phyloP scores from a whole-genome alignment of 2,888 invertebrate genomes.

The Synanthedon myopaeformis region DNA sequence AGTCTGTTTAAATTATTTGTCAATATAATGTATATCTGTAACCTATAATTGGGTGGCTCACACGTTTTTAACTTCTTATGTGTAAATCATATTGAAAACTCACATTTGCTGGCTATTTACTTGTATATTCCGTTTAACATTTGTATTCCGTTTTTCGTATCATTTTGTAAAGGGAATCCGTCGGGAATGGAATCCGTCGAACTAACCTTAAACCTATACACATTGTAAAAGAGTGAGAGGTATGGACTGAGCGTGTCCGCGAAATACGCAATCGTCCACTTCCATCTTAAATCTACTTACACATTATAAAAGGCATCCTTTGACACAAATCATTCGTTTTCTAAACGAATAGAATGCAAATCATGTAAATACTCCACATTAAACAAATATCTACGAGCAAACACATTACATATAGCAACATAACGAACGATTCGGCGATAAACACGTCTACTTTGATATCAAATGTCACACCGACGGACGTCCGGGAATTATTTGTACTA shows the following conservation, averaged over 20 bases:
- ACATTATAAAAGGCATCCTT: slow-evolving; percentile 64
- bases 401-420: slow-evolving; percentile 55
- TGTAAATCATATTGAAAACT: too few relatives aligned
- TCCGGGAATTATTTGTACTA: slow-evolving; percentile 60
- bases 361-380: slow-evolving; percentile 34
- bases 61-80: too few relatives aligned
- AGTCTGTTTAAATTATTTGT: too few relatives aligned
- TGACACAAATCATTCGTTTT: slow-evolving; percentile 47
- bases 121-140: too few relatives aligned
- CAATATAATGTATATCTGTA: too few relatives aligned
- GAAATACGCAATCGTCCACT: slow-evolving; percentile 49
- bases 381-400: slow-evolving; percentile 44
- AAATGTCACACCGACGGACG: slow-evolving; percentile 28
- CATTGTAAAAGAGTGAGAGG: slow-evolving; percentile 3
- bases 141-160: too few relatives aligned
- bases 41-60: too few relatives aligned
- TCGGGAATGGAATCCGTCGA: too few relatives aligned
- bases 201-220: slow-evolving; percentile 6
- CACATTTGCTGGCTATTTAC: too few relatives aligned
- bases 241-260: slow-evolving; percentile 31
- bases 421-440: slow-evolving; percentile 20
- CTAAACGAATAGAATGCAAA: slow-evolving; percentile 47
- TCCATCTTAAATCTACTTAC: slow-evolving; percentile 42
- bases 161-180: too few relatives aligned
- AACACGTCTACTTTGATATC: slow-evolving; percentile 22